These are phyloP conservation scores for Lethenteron reissneri DNA, from an alignment of 2,113 vertebrate species.

Conservation along the genomic window DNA sequence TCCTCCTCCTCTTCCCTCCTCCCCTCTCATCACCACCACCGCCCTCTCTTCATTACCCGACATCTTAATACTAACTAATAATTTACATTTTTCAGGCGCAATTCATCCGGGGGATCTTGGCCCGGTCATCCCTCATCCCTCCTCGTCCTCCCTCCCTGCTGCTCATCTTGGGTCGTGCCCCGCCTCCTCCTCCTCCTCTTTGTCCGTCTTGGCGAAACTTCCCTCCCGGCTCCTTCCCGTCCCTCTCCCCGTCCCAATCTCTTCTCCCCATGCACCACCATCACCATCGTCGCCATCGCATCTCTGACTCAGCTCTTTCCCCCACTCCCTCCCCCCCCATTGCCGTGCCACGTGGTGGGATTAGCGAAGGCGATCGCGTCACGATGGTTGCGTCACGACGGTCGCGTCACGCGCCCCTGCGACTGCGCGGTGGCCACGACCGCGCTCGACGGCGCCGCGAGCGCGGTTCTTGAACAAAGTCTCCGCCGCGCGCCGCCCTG, in stretches of 20 bases:
- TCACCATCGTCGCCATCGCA: neutral
- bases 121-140: neutral
- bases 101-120: neutral
- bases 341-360: constrained; percentile 11
- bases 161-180: neutral
- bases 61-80: too few relatives aligned
- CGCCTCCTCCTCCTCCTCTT: too few relatives aligned
- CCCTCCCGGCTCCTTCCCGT: neutral
- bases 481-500: too few relatives aligned
- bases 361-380: neutral
- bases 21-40: too few relatives aligned
- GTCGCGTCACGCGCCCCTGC: too few relatives aligned
- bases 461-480: too few relatives aligned
- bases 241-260: neutral
- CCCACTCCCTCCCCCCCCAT: neutral
- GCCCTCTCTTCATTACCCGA: neutral
- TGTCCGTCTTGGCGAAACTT: too few relatives aligned
- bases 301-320: neutral
- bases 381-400: too few relatives aligned
- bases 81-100: too few relatives aligned
- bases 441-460: too few relatives aligned
- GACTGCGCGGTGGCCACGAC: too few relatives aligned
- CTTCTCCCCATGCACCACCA: neutral
- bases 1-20: neutral
- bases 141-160: too few relatives aligned